A percentile compares a stretch with the other conserved stretches of the same genome.
phyloP scores from a whole-genome alignment of 2,888 invertebrate genomes.

The Tuberolachnus salignus region DNA sequence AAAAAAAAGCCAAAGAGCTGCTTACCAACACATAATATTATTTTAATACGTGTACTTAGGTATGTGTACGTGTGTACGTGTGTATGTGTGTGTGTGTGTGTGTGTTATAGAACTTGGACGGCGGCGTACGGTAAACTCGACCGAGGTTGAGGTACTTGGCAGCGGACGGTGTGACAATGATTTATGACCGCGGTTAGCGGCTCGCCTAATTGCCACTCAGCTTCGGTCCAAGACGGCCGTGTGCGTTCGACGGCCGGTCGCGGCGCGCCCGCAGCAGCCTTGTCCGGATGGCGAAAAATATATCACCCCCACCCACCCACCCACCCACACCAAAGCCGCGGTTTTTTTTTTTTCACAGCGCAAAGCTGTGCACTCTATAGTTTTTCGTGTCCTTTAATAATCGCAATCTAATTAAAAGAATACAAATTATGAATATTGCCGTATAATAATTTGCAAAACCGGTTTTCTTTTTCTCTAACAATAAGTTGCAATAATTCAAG shows the following conservation, averaged over 20 bases:
- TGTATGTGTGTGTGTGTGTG: background rate
- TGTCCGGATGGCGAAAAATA: background rate
- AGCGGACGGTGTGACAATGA: slow-evolving; percentile 37
- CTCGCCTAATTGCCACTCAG: background rate
- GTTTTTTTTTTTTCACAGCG: background rate
- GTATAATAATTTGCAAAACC: too few species aligned
- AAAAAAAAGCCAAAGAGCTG: background rate
- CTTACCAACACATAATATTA: background rate
- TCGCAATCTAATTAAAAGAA: too few species aligned
- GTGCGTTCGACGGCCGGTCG: background rate
- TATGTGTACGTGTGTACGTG: background rate
- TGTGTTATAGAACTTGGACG: background rate
- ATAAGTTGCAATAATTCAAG: too few species aligned
- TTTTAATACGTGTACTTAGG: too few species aligned
- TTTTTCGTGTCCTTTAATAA: too few species aligned
- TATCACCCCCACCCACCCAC: background rate
- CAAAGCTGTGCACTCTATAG: background rate
- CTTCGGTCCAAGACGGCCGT: background rate
- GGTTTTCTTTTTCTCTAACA: too few species aligned
- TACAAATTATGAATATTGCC: too few species aligned
- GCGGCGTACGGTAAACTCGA: background rate
- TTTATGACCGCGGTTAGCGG: slow-evolving; percentile 30
- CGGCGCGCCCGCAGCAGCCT: background rate
- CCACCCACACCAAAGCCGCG: background rate
- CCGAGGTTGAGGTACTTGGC: background rate